Base-by-base conservation (phyloP, 1,140 invertebrate genomes). In the Oryctes rhinoceros region DNA sequence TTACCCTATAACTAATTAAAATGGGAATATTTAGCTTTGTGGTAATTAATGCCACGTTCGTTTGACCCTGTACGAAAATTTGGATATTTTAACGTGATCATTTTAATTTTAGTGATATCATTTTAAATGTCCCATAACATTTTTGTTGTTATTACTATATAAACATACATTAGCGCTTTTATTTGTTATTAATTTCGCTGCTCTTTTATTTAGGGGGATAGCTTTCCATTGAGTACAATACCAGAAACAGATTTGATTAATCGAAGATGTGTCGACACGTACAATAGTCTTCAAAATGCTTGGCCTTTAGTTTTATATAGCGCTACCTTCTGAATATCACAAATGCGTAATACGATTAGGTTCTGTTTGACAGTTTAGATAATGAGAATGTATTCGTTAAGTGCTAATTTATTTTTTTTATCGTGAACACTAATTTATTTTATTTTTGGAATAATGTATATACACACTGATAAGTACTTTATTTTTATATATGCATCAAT, bases 151-250 rank as follows among this genome's bases (percentile, higher is more conserved):
- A 44, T 44, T 7, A 44, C 0, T 5, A 10, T 10, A 44, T 5
- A 81, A 83, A 65, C 85, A 86, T 83, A 84, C 83, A 83, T 37
- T 77, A n/a, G 10, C 10, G 48, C 24, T 44, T 59, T 78, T 62
- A 20, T 20, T 30, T 4, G 4, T 78, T 4, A 62, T 59, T 18
- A 44, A 53, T 78, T 47, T 77, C 44, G 78, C 74, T 65, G 35
- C n/a, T 81, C 65, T 80, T 59, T 78, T 81, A 82, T 82, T 80
- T 77, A 87, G 86, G 86, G 83, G 59, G 86, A 88, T 74, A 83
- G 83, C 81, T 88, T 88, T 84, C 87, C 87, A 35, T 79, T 87
- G 39, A 86, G 82, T 77, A 87, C 86, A 49, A 86, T 88, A 78
- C 84, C 85, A 59, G 87, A 87, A 83, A 86, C 82, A 7, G 87